A percentile compares a stretch with the other conserved stretches of the same genome.
Evolutionary conservation across 2,797 vertebrate genomes (phyloP).

Genomic region (Microctenopoma lineatum): DNA sequence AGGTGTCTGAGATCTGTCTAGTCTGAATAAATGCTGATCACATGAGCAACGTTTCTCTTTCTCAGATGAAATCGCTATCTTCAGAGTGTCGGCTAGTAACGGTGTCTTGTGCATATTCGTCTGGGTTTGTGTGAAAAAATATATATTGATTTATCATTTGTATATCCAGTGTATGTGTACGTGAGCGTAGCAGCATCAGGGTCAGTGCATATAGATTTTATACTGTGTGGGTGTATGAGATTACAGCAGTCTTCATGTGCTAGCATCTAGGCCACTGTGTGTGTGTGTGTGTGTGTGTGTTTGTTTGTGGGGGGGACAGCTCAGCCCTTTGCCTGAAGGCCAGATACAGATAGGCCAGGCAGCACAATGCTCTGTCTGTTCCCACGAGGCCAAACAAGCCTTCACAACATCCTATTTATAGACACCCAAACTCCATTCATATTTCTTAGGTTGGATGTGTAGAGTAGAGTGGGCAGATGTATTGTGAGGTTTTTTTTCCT

Average conservation of each 20-base stretch:
- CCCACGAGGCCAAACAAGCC: slow-evolving; percentile 59
- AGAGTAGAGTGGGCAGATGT: background rate
- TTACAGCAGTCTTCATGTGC: slow-evolving; percentile 30
- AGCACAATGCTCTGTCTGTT: slow-evolving; percentile 74
- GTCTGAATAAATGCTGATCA: slow-evolving; percentile 37
- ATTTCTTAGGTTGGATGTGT: slow-evolving; percentile 45
- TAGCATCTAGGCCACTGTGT: slow-evolving; percentile 27
- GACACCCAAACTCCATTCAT: slow-evolving; percentile 67
- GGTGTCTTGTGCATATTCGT: slow-evolving; percentile 16
- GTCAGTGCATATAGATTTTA: slow-evolving; percentile 57
- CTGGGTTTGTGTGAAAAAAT: background rate
- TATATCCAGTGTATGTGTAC: slow-evolving; percentile 44
- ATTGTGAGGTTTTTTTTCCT: background rate
- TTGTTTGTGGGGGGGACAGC: slow-evolving; percentile 1
- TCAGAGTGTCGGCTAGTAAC: slow-evolving; percentile 12
- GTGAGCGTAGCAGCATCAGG: slow-evolving; percentile 46
- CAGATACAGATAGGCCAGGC: slow-evolving; percentile 62
- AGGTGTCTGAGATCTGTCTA: slow-evolving; percentile 47
- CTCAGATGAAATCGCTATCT: slow-evolving; percentile 3
- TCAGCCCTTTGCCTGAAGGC: slow-evolving; percentile 53
- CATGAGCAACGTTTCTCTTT: slow-evolving; percentile 5
- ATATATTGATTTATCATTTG: slow-evolving; percentile 31
- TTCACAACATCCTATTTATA: slow-evolving; percentile 73
- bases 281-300: slow-evolving; percentile 18
- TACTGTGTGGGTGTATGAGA: slow-evolving; percentile 57